Evolutionary conservation across 2,888 invertebrate species (phyloP).

Genomic region (Stenurella melanura): DNA sequence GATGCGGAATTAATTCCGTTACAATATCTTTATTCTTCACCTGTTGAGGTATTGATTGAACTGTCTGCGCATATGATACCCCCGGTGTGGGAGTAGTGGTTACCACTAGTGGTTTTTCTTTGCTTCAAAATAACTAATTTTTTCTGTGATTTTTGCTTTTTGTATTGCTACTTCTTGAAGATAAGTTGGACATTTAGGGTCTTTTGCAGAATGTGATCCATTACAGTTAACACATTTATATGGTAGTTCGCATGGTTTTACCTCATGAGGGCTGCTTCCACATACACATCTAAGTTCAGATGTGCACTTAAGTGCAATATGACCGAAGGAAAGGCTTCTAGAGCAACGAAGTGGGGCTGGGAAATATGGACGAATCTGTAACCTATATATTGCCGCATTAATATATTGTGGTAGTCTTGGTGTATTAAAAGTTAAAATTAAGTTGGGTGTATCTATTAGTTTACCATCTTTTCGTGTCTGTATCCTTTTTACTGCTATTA

Average conservation of each 20-base stretch:
- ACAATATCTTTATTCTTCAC: not conserved
- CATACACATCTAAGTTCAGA: constrained; percentile 44
- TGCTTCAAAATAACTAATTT: no score
- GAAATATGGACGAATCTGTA: constrained; percentile 50
- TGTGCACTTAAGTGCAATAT: constrained; percentile 35
- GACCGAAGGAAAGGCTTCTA: constrained; percentile 47
- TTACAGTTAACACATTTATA: constrained; percentile 42
- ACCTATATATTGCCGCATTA: constrained; percentile 44
- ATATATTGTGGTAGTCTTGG: constrained; percentile 45
- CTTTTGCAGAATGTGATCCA: no score
- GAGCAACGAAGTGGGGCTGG: constrained; percentile 53
- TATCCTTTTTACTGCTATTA: constrained; percentile 6
- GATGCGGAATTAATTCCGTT: constrained; percentile 13
- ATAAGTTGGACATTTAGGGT: constrained; percentile 47
- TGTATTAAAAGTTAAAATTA: constrained; percentile 54
- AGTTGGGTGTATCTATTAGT: constrained; percentile 41
- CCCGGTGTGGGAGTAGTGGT: constrained; percentile 2
- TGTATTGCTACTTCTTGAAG: constrained; percentile 46
- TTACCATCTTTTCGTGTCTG: constrained; percentile 34
- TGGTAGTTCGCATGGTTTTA: constrained; percentile 17
- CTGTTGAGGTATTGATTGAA: not conserved
- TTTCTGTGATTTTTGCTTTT: constrained; percentile 37
- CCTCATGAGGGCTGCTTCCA: constrained; percentile 41
- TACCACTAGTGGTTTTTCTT: constrained; percentile 12
- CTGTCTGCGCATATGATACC: not conserved